A percentile compares a stretch with the other conserved stretches of the same genome.
These are phyloP conservation scores for Drosophila virilis DNA, from an alignment of 1,140 invertebrate species.

Conservation along the genomic window DNA sequence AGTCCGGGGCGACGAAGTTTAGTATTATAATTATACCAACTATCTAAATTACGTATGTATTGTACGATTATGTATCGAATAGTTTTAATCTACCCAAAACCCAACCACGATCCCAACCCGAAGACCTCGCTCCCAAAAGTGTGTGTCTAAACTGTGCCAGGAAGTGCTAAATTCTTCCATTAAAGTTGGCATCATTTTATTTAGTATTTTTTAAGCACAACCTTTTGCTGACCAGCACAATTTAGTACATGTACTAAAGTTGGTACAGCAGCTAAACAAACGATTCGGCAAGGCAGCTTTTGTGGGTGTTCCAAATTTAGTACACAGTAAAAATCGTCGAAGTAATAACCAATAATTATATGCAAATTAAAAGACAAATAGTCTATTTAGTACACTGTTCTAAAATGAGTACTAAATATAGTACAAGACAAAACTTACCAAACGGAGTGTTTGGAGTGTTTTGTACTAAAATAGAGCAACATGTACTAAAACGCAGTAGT, in stretches of 20 bases:
- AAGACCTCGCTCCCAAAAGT: background rate
- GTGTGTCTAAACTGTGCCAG: constrained; percentile 23
- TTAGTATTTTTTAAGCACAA: constrained; percentile 26
- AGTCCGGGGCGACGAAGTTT: constrained; percentile 24
- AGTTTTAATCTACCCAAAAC: constrained; percentile 40
- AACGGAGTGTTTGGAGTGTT: background rate
- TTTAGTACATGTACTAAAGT: constrained; percentile 41
- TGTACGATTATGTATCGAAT: constrained; percentile 47
- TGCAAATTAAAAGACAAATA: too few relatives aligned
- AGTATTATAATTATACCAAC: constrained; percentile 31
- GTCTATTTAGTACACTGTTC: background rate
- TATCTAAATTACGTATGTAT: constrained; percentile 41
- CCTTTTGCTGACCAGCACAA: constrained; percentile 10
- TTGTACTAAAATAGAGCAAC: background rate
- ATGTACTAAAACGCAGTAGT: background rate
- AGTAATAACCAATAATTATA: too few relatives aligned
- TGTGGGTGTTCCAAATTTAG: too few relatives aligned
- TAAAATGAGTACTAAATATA: constrained; percentile 6
- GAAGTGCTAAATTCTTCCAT: constrained; percentile 12
- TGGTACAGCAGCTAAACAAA: background rate
- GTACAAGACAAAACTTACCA: background rate
- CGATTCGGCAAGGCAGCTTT: too few relatives aligned
- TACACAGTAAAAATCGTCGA: too few relatives aligned
- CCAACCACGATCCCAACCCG: background rate
- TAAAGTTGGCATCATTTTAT: constrained; percentile 25